Evolutionary conservation across 2,888 invertebrate genomes (phyloP), one percentile per base, ranked within the genome.

Genomic region (Mechanitis messenoides): DNA sequence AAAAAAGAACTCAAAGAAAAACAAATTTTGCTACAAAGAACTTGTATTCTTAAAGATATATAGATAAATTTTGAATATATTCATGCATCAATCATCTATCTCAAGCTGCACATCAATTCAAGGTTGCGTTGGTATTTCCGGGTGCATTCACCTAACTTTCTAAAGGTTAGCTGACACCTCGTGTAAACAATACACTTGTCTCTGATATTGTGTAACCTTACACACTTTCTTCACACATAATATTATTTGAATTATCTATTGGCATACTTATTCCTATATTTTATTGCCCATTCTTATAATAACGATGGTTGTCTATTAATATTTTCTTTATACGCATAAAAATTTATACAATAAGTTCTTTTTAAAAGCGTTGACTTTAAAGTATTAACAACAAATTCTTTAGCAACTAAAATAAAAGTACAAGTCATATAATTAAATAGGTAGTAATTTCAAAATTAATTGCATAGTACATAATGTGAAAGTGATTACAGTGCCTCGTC

Each of bases 131-230:
- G 59, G 66, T 62, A 58, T 59, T 59, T 69, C 69, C 69, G 69
- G 68, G 66, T 68, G 67, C 69, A 65, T 62, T 64, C 59, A 62
- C 65, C 66, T 46, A 65, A 63, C 70, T 74, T 71, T 71, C 73
- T 65, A 67, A 66, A 69, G 71, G 74, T 71, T 72, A 71, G 42
- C 56, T 58, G 54, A 65, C 63, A 63, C 61, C 62, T 28, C 31
- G 58, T 54, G 66, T 66, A 64, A 65, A 62, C 66, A 58, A 69
- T 69, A 65, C 67, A 64, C 65, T 55, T 57, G 64, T 62, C 56
- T 55, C 53, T 65, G 62, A 35, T 54, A 58, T 55, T 57, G 56
- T 45, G 33, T 60, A 62, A 62, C 62, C 56, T 42, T 63, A 65
- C 63, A 65, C 61, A 58, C 66, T 68, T 68, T 64, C 61, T 56